phyloP scores from a whole-genome alignment of 2,113 vertebrate species.

The Petromus typicus region DNA sequence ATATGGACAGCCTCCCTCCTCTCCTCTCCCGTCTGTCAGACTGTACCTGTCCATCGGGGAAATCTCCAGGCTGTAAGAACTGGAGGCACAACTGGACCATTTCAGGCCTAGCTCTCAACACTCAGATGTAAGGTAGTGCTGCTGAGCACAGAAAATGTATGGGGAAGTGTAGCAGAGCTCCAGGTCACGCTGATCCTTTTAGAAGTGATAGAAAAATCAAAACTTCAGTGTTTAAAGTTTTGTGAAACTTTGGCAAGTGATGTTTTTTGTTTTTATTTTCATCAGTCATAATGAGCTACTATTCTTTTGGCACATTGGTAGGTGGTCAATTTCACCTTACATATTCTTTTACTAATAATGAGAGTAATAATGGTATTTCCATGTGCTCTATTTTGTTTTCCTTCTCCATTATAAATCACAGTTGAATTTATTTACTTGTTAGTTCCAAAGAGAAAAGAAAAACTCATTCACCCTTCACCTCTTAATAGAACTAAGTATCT shows the following conservation, averaged over 20 bases:
- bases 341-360: neutral
- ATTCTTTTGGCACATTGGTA: neutral
- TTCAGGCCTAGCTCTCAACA: neutral
- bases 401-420: neutral
- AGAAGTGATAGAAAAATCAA: neutral
- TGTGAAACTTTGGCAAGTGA: neutral
- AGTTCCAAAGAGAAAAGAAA: neutral
- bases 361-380: fast-evolving
- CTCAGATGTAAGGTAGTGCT: neutral
- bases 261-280: neutral
- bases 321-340: neutral
- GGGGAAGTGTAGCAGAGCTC: neutral
- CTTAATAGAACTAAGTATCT: neutral
- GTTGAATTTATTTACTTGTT: neutral
- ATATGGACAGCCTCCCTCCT: neutral
- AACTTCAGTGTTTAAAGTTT: neutral
- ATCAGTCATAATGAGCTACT: neutral
- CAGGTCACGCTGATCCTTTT: neutral
- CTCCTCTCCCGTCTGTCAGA: neutral
- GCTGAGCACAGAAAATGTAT: neutral
- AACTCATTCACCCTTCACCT: neutral
- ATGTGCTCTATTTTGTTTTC: neutral
- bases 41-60: neutral
- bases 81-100: too few relatives aligned
- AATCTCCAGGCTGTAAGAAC: neutral